phyloP scores from a whole-genome alignment of 2,113 vertebrate genomes.

The Varanus salvator region DNA sequence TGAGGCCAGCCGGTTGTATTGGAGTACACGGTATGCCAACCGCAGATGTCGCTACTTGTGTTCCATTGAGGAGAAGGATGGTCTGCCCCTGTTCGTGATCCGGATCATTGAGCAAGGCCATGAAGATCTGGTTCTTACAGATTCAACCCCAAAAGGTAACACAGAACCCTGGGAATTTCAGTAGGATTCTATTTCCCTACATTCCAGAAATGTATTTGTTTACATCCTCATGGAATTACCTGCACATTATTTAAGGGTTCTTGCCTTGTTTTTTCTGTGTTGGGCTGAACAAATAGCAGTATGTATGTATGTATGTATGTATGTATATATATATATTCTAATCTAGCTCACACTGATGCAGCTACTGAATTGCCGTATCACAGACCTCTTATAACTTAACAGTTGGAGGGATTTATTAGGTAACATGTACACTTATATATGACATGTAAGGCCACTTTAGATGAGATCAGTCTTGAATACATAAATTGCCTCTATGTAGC shows the following conservation, averaged over 20 bases:
- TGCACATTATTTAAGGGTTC: not conserved
- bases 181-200: rapidly evolving
- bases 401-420: too few relatives aligned
- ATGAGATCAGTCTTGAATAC: not conserved
- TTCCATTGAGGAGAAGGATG: conserved; percentile 87
- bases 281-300: not conserved
- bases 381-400: not conserved
- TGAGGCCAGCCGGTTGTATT: conserved; percentile 94
- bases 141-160: conserved; percentile 88
- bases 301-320: too few relatives aligned
- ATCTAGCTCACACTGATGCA: not conserved
- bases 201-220: rapidly evolving
- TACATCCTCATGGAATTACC: not conserved
- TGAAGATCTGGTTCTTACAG: conserved; percentile 88
- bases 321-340: too few relatives aligned
- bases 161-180: rapidly evolving
- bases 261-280: not conserved
- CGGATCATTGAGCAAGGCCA: conserved; percentile 92
- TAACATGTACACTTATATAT: too few relatives aligned
- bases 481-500: not conserved
- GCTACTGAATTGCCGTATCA: not conserved
- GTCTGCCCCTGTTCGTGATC: conserved; percentile 86
- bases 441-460: not conserved
- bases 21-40: conserved; percentile 91
- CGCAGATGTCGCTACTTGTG: conserved; percentile 93